A percentile compares a stretch with the other conserved stretches of the same genome.
Evolutionary conservation across 2,113 vertebrate species (phyloP).

Genomic region (Grammomys surdaster): DNA sequence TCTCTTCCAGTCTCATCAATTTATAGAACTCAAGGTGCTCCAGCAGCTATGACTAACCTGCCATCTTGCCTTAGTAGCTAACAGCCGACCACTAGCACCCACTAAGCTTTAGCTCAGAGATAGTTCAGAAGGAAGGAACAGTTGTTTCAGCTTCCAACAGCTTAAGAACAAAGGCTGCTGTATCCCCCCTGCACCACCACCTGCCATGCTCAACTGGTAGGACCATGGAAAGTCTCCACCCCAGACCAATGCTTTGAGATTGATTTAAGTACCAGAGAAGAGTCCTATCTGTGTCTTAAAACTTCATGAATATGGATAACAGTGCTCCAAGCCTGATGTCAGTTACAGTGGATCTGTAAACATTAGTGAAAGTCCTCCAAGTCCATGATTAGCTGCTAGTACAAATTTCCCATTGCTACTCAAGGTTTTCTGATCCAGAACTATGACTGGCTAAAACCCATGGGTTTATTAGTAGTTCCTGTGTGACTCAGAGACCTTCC

Average conservation of each 20-base stretch:
- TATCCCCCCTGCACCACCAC: too few relatives aligned
- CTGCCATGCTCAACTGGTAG: too few relatives aligned
- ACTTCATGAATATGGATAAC: background rate
- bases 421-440: background rate
- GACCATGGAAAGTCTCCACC: background rate
- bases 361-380: background rate
- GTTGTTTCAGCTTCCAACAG: background rate
- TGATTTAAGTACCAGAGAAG: background rate
- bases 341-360: background rate
- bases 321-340: background rate
- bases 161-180: background rate
- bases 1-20: background rate
- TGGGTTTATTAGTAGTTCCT: background rate
- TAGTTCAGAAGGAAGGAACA: background rate
- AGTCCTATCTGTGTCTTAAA: background rate
- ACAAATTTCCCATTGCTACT: background rate
- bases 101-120: background rate
- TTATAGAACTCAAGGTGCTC: background rate
- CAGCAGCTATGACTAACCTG: background rate
- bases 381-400: background rate
- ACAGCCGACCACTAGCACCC: background rate
- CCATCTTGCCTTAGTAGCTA: background rate
- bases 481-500: background rate
- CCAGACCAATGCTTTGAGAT: background rate
- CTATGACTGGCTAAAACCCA: background rate